phyloP scores from a whole-genome alignment of 2,888 invertebrate genomes.

The Thecophora atra region DNA sequence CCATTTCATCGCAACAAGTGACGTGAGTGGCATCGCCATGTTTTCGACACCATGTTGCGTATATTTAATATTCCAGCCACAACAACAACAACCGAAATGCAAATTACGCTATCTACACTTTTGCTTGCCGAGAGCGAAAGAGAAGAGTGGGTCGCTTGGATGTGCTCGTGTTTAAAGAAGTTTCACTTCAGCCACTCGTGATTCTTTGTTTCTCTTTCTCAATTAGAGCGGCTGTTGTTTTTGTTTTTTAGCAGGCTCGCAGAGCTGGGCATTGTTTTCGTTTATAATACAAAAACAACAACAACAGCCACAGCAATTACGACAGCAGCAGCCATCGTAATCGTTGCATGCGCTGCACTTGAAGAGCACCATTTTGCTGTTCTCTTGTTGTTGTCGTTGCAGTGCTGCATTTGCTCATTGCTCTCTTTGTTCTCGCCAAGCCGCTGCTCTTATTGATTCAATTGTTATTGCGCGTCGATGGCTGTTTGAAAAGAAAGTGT shows the following conservation, averaged over 20 bases:
- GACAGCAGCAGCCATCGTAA: slow-evolving; percentile 43
- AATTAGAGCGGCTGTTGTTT: slow-evolving; percentile 2
- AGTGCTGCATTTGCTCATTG: background rate
- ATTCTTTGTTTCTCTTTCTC: background rate
- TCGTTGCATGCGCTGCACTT: slow-evolving; percentile 44
- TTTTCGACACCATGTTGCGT: slow-evolving; percentile 56
- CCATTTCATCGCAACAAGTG: background rate
- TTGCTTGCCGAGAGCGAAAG: too few relatives aligned
- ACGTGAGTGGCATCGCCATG: slow-evolving; percentile 51
- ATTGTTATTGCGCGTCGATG: too few relatives aligned
- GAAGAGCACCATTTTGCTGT: slow-evolving; percentile 22
- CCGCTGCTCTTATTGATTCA: too few relatives aligned
- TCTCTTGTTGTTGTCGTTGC: background rate
- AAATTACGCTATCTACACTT: slow-evolving; percentile 17
- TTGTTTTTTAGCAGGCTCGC: too few relatives aligned
- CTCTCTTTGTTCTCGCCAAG: too few relatives aligned
- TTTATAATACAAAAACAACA: background rate
- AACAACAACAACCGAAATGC: slow-evolving; percentile 18
- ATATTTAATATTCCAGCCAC: slow-evolving; percentile 49
- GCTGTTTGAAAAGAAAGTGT: too few relatives aligned
- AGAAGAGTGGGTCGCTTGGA: too few relatives aligned
- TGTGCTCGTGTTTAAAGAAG: background rate
- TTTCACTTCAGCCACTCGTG: background rate
- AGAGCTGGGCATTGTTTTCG: too few relatives aligned
- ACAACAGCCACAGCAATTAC: slow-evolving; percentile 42